phyloP scores from a whole-genome alignment of 2,113 vertebrate genomes.

The Paracanthobrama guichenoti region DNA sequence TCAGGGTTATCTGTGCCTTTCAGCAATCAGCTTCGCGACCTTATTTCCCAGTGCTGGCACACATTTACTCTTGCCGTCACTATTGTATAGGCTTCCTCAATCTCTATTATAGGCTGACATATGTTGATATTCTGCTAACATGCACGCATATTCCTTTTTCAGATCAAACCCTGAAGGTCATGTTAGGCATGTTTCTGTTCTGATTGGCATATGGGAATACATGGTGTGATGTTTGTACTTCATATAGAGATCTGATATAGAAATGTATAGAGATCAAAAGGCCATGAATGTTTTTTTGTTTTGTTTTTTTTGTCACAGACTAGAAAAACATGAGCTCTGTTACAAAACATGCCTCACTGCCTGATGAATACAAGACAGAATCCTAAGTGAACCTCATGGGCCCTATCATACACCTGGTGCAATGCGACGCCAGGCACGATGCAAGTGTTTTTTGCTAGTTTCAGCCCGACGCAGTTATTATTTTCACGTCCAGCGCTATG shows the following conservation, averaged over 20 bases:
- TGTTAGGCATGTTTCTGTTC: neutral
- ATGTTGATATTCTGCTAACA: slow-evolving; percentile 18
- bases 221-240: neutral
- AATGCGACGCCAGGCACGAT: too few species aligned
- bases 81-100: slow-evolving; percentile 14
- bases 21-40: slow-evolving; percentile 65
- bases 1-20: slow-evolving; percentile 64
- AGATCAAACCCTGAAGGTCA: neutral
- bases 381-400: neutral
- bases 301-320: neutral
- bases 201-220: slow-evolving; percentile 1
- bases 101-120: slow-evolving; percentile 27
- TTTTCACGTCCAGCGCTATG: too few species aligned
- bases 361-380: neutral
- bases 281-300: neutral
- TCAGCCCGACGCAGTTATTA: too few species aligned
- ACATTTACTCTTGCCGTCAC: slow-evolving; percentile 49
- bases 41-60: slow-evolving; percentile 59
- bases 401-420: too few species aligned
- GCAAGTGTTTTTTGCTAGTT: too few species aligned
- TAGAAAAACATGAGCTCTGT: neutral
- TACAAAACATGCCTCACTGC: too few species aligned
- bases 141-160: neutral
- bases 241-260: neutral
- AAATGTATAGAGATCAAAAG: neutral